Conservation (phyloP, 2,888 invertebrate species). For the Synergus gifuensis region DNA sequence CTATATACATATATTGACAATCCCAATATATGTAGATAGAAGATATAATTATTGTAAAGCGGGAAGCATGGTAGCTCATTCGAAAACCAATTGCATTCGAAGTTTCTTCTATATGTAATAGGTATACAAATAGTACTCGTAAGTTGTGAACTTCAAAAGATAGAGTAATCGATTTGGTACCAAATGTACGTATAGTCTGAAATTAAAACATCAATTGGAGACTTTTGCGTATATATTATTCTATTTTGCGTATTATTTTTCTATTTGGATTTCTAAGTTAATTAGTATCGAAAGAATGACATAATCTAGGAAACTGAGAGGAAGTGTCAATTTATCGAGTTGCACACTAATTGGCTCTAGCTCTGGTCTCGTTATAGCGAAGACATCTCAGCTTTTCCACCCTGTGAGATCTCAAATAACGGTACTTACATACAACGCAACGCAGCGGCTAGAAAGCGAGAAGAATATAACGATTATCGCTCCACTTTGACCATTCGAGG, state of each 20-base stretch:
- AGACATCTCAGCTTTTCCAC: conserved; percentile 26
- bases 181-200: background rate
- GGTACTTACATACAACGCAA: background rate
- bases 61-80: background rate
- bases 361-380: conserved; percentile 18
- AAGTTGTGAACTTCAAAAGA: background rate
- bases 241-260: background rate
- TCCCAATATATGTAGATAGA: background rate
- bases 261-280: background rate
- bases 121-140: background rate
- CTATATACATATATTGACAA: background rate
- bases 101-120: background rate
- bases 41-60: background rate
- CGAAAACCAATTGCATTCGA: background rate
- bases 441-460: background rate
- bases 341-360: conserved; percentile 24
- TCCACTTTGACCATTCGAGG: background rate
- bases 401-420: conserved; percentile 26
- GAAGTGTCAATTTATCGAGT: conserved; percentile 25
- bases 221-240: background rate
- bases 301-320: background rate
- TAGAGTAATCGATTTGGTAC: background rate
- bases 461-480: background rate
- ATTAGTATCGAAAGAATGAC: conserved; percentile 12
- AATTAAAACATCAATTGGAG: background rate